Evolutionary conservation across 2,113 vertebrate species (phyloP), one percentile per base, ranked within the genome.

Genomic region (Panthera leo): DNA sequence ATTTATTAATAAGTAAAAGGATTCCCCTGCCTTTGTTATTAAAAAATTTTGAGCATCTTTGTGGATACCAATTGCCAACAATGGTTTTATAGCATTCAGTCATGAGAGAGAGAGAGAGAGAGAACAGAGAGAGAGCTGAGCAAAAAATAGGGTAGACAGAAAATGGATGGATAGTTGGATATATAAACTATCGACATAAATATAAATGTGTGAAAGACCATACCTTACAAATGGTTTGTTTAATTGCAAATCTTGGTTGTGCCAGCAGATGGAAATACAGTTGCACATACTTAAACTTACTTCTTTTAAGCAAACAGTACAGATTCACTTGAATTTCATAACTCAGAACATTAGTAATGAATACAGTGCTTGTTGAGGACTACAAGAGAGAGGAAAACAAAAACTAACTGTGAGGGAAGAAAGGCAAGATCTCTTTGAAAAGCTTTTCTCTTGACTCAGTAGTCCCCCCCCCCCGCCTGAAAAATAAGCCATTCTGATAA

Each of bases 1-100:
- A 98, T 99, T 99, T 99, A 99, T 99, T 99, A 98, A 98, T 97
- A 99, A 98, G 98, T 97, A 98, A 98, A 98, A 97, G 89, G 68
- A 95, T 96, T 96, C 94, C 95, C 91, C 76, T 94, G 86, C 79
- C 95, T 98, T 98, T 98, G 97, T 97, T 98, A 63, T 98, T 98
- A 98, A 98, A 98, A 98, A 96, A 98, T 96, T 98, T 98, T 87
- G 98, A 98, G 96, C 98, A 97, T 83, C 96, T 98, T 97, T 97
- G 92, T 89, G 91, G 97, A 97, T 98, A 98, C 93, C 94, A 97
- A 97, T 98, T 94, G 95, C 97, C 95, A 98, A 97, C 95, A 97
- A 87, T 95, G 96, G 97, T 94, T 98, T 98, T 98, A 98, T 98
- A 97, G 96, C 98, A 98, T 98, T 98, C 73, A 63, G 68, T 85